Evolutionary conservation across 1,140 invertebrate genomes (phyloP).

Genomic region (Halesus radiatus): DNA sequence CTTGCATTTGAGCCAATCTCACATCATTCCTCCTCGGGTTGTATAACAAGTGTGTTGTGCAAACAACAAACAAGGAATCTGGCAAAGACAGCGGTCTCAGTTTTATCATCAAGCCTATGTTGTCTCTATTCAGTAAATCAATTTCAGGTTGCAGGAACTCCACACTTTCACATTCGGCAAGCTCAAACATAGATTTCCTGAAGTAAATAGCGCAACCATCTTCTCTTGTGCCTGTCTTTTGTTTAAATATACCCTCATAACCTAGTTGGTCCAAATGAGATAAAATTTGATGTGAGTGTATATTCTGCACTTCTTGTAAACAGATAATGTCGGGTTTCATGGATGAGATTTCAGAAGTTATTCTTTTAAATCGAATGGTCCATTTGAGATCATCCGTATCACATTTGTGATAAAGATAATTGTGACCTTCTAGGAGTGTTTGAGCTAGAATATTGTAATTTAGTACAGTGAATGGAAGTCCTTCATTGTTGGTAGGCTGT

Average conservation of each 20-base stretch:
- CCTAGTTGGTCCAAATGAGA: slow-evolving; percentile 69
- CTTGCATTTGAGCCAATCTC: slow-evolving; percentile 85
- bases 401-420: slow-evolving; percentile 80
- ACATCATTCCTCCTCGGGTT: slow-evolving; percentile 92
- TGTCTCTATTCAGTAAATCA: slow-evolving; percentile 84
- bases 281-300: slow-evolving; percentile 78
- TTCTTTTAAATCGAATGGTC: slow-evolving; percentile 76
- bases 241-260: slow-evolving; percentile 80
- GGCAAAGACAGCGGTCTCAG: slow-evolving; percentile 72
- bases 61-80: slow-evolving; percentile 77
- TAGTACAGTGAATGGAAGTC: slow-evolving; percentile 68
- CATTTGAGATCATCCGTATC: slow-evolving; percentile 76
- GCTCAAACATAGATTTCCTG: slow-evolving; percentile 74
- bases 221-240: slow-evolving; percentile 77
- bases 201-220: slow-evolving; percentile 92
- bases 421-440: slow-evolving; percentile 81
- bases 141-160: slow-evolving; percentile 71
- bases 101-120: slow-evolving; percentile 87
- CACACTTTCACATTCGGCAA: slow-evolving; percentile 75
- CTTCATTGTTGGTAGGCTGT: slow-evolving; percentile 20
- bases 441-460: slow-evolving; percentile 94
- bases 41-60: slow-evolving; percentile 95
- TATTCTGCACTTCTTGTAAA: slow-evolving; percentile 89
- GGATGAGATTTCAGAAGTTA: slow-evolving; percentile 80
- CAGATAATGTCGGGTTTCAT: slow-evolving; percentile 86